phyloP scores from a whole-genome alignment of 1,140 invertebrate species.

The Zaprionus gabonicus region DNA sequence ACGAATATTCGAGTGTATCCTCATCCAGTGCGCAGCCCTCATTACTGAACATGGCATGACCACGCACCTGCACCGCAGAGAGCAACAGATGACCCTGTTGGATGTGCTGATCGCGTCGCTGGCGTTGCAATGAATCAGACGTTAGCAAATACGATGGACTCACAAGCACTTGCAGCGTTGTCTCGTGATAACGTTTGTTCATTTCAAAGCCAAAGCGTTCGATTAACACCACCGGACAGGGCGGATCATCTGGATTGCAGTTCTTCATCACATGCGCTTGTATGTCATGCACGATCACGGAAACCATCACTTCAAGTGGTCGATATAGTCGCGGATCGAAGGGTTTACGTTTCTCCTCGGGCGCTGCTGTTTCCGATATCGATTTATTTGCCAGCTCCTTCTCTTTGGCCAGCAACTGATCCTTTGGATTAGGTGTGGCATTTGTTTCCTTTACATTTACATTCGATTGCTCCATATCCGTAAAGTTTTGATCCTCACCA shows the following conservation, averaged over 20 bases:
- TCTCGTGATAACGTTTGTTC: slow-evolving; percentile 96
- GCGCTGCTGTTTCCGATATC: slow-evolving; percentile 86
- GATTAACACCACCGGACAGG: slow-evolving; percentile 95
- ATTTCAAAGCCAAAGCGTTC: slow-evolving; percentile 98
- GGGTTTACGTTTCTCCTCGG: slow-evolving; percentile 86
- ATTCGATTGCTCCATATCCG: slow-evolving; percentile 92
- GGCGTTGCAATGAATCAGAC: slow-evolving; percentile 89
- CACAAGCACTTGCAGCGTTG: slow-evolving; percentile 94
- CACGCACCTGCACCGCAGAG: slow-evolving; percentile 95
- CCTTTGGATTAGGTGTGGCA: slow-evolving; percentile 70
- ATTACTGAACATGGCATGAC: slow-evolving; percentile 98
- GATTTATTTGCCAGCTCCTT: slow-evolving; percentile 85
- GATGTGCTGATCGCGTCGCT: slow-evolving; percentile 90
- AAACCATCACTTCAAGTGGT: slow-evolving; percentile 95
- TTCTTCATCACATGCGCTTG: slow-evolving; percentile 96
- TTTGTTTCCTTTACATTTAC: slow-evolving; percentile 70
- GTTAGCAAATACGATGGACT: slow-evolving; percentile 95
- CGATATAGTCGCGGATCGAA: slow-evolving; percentile 95
- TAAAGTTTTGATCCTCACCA: slow-evolving; percentile 96
- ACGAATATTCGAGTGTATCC: slow-evolving; percentile 98
- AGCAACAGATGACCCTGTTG: slow-evolving; percentile 95
- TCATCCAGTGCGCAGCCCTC: slow-evolving; percentile 94
- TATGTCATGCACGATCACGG: slow-evolving; percentile 97
- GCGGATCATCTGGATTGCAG: slow-evolving; percentile 93
- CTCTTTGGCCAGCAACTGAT: slow-evolving; percentile 75